phyloP scores from a whole-genome alignment of 2,888 invertebrate genomes.

The Lymantria dispar region DNA sequence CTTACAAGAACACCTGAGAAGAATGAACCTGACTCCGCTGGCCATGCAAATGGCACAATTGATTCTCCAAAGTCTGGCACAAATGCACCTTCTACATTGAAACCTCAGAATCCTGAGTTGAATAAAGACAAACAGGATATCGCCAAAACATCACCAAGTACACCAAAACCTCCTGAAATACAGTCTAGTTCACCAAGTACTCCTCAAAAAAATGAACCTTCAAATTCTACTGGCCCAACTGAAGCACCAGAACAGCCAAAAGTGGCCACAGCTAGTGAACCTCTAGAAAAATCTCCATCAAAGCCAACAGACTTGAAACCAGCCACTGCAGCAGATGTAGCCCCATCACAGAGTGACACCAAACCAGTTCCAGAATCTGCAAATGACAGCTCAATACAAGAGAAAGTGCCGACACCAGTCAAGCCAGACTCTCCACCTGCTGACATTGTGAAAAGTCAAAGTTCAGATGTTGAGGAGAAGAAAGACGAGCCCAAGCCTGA shows the following conservation, averaged over 20 bases:
- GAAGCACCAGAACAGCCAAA: constrained; percentile 62
- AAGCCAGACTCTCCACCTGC: constrained; percentile 44
- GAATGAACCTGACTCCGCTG: constrained; percentile 67
- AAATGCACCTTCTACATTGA: constrained; percentile 55
- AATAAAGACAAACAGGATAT: constrained; percentile 73
- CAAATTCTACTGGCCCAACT: constrained; percentile 42
- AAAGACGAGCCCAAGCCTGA: constrained; percentile 51
- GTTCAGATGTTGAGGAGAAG: constrained; percentile 54
- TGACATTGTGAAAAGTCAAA: constrained; percentile 52
- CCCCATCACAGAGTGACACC: constrained; percentile 65
- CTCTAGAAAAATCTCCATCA: constrained; percentile 62
- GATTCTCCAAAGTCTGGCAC: constrained; percentile 65
- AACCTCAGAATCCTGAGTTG: constrained; percentile 65
- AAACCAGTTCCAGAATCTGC: constrained; percentile 69
- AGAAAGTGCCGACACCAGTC: constrained; percentile 47
- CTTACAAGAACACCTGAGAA: constrained; percentile 75
- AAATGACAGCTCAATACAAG: constrained; percentile 59
- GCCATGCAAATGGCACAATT: constrained; percentile 69
- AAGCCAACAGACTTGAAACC: constrained; percentile 67
- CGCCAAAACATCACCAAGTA: constrained; percentile 72
- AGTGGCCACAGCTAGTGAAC: constrained; percentile 65
- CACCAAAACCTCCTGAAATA: constrained; percentile 73
- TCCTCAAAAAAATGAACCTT: constrained; percentile 61
- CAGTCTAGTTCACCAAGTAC: constrained; percentile 50
- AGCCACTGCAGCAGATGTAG: constrained; percentile 64